Evolutionary conservation across 37 sponge, comb jelly and placozoan genomes (phyloP).

Genomic region (Diacarnus erythraeanus): DNA sequence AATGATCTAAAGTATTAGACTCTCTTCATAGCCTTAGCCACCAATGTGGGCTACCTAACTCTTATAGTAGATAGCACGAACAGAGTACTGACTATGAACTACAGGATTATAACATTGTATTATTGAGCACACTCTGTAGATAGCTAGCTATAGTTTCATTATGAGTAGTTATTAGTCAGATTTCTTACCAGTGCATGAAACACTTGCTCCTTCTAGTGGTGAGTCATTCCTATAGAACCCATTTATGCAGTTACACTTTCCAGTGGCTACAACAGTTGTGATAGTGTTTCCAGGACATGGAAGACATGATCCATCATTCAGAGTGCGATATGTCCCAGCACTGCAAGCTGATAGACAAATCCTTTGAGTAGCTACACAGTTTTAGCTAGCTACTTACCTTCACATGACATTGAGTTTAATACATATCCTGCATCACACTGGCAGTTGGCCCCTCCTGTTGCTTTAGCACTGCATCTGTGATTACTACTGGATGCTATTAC

Average conservation of each 20-base stretch:
- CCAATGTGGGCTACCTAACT: no score
- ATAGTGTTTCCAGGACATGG: constrained; percentile 7
- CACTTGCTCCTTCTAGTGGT: not conserved
- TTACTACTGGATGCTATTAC: not conserved
- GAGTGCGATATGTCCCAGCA: constrained; percentile 6
- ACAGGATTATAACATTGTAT: no score
- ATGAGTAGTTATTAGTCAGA: no score
- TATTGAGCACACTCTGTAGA: no score
- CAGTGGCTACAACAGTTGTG: not conserved
- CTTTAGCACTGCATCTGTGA: not conserved
- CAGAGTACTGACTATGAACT: no score
- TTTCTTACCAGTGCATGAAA: not conserved
- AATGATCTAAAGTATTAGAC: no score
- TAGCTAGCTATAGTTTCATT: no score
- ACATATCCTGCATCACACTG: constrained; percentile 2
- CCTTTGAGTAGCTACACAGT: no score
- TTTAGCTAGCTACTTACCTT: no score
- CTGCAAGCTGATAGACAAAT: not conserved
- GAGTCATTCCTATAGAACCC: constrained; percentile 23
- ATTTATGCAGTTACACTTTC: not conserved
- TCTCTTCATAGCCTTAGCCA: no score
- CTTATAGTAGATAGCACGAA: no score
- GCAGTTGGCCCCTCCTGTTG: not conserved
- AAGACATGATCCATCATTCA: not conserved
- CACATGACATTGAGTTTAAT: not conserved